A percentile compares a stretch with the other conserved stretches of the same genome.
Conservation (phyloP, 1,140 invertebrate species). For the Sogatella furcifera region DNA sequence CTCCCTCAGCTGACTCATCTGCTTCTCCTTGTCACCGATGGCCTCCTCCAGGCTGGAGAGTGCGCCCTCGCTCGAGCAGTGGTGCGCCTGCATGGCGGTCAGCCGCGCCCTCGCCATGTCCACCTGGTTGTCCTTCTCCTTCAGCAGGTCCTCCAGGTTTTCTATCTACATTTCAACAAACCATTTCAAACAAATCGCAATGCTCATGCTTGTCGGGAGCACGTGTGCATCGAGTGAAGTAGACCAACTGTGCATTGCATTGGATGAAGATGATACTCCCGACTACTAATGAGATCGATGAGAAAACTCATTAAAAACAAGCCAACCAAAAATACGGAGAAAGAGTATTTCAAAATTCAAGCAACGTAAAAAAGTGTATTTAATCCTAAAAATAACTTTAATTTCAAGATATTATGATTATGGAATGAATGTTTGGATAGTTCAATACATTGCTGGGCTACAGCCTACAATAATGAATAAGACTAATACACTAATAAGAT, state of each 20-base stretch:
- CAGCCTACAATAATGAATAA: too few relatives aligned
- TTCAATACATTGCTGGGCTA: too few relatives aligned
- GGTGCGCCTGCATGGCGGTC: slow-evolving; percentile 83
- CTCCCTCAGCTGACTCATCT: slow-evolving; percentile 83
- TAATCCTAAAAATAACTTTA: too few relatives aligned
- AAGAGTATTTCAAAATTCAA: too few relatives aligned
- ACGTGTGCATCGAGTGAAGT: neutral
- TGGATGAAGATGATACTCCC: too few relatives aligned
- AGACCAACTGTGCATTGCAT: neutral
- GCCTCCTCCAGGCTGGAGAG: slow-evolving; percentile 89
- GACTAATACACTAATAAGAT: too few relatives aligned
- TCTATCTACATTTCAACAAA: slow-evolving; percentile 64
- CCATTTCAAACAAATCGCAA: slow-evolving; percentile 2
- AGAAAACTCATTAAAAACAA: too few relatives aligned
- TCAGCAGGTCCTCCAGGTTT: slow-evolving; percentile 89
- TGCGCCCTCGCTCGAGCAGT: slow-evolving; percentile 84
- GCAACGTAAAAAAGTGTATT: too few relatives aligned
- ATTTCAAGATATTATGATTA: too few relatives aligned
- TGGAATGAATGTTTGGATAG: too few relatives aligned
- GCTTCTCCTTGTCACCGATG: slow-evolving; percentile 92
- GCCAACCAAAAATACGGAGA: too few relatives aligned
- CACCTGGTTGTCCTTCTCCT: slow-evolving; percentile 97
- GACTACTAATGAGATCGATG: too few relatives aligned
- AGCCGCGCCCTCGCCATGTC: slow-evolving; percentile 84
- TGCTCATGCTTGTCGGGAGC: neutral